phyloP scores from a whole-genome alignment of 2,888 invertebrate species.

The Metellina segmentata region DNA sequence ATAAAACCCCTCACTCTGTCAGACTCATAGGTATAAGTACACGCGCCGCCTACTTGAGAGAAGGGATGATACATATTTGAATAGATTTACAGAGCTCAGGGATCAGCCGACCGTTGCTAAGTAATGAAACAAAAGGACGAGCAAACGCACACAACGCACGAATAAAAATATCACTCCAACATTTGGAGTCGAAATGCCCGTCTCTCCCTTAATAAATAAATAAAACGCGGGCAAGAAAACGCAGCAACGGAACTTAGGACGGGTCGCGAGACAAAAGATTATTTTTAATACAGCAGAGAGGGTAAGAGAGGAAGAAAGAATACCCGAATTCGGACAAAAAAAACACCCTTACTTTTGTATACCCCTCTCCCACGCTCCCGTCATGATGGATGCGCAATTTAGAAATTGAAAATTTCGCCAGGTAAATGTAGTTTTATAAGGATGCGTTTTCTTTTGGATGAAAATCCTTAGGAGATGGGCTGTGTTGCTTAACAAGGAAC shows the following conservation, averaged over 20 bases:
- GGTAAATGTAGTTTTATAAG: constrained; percentile 13
- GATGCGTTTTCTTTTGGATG: background rate
- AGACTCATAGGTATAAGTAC: background rate
- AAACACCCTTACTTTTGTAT: constrained; percentile 37
- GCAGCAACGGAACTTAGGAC: background rate
- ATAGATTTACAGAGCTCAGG: constrained; percentile 57
- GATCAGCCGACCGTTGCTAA: constrained; percentile 63
- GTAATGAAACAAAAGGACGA: constrained; percentile 64
- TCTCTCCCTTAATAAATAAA: constrained; percentile 58
- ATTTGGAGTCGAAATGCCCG: background rate
- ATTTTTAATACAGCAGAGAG: constrained; percentile 58
- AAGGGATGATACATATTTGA: constrained; percentile 64
- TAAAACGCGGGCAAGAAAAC: background rate
- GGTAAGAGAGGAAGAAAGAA: constrained; percentile 1
- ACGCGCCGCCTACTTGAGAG: background rate
- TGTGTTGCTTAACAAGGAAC: background rate
- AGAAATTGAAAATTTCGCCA: constrained; percentile 67
- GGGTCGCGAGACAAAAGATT: constrained; percentile 56
- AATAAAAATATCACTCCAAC: constrained; percentile 31
- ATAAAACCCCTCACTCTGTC: background rate
- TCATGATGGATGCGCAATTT: constrained; percentile 60
- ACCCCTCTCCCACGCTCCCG: background rate
- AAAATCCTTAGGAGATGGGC: background rate
- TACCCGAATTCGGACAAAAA: constrained; percentile 20
- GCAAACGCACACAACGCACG: background rate